Base-by-base conservation (phyloP, 2,888 invertebrate genomes). In the Cantharis flavilabris region DNA sequence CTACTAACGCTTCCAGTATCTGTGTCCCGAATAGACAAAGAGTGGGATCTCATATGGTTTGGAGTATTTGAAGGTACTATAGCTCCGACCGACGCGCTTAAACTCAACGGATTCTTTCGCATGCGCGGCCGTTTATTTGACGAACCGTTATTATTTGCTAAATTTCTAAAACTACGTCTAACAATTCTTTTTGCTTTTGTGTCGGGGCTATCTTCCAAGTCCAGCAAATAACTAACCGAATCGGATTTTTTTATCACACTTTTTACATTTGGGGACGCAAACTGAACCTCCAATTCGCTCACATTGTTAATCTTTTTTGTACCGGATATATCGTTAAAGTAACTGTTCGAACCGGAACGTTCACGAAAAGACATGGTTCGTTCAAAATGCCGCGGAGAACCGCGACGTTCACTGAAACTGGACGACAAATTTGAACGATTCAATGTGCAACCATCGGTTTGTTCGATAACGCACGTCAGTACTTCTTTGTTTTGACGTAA, bases 211-310 rank as follows among this genome's bases (percentile, higher is more conserved):
- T 93, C 93, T 76, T 92, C 91, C 85, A 96, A 93, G 86, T 96
- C 96, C 30, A 96, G 89, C 16, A 96, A 95, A 93, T 95, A 96
- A 84, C 96, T 95, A 62, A 96, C 95, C 0, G 96, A 96, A 86
- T 96, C 96, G 75, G 93, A 94, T 86, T 96, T 96, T 86, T 96
- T 94, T 1, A 96, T 95, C 79, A 96, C 93, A 13, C 94, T 95
- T 85, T 96, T 96, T 26, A 96, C 93, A 81, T 94, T 93, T 11
- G 95, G 94, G 16, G 94, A 93, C 10, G 92, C 90, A 0, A 94
- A 92, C 16, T 92, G 90, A 75, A 92, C 92, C 30, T 87, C 87
- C 75, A 83, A 81, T 80, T 86, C 86, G 75, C 82, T 84, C 4
- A 85, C 83, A 76, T 85, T 85, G 75, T 84, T 81, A 0, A 88